Evolutionary conservation across 2,888 invertebrate genomes (phyloP), one percentile per base, ranked within the genome.

Genomic region (Griposia aprilina): DNA sequence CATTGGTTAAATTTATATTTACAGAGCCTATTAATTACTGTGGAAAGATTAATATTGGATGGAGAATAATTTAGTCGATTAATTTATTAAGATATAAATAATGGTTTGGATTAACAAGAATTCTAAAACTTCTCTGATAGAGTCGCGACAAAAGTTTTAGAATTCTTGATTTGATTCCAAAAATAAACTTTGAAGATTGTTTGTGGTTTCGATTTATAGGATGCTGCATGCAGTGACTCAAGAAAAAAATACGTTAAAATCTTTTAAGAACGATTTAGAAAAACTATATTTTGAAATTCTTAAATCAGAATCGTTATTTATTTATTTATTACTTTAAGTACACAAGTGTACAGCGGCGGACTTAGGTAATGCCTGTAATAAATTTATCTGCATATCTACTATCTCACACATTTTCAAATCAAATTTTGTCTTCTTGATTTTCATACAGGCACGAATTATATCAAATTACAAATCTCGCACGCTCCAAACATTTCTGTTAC

Each of bases 1-100:
- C 88, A 90, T 90, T 86, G 82, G 79, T 88, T 79, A 78, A 90
- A 90, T 92, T 90, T 91, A 90, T 91, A 91, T 93, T 91, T 91
- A 92, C 90, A 88, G 84, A 82, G 74, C 87, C 88, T 87, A 93
- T 93, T 93, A 93, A 93, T 94, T 92, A 91, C 85, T 88, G 52
- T 41, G 83, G 83, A 81, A 88, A 90, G 90, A 92, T 93, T 92
- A 92, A 91, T 91, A 90, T 77, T 78, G 80, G 80, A 74, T 78
- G 72, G 57, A 85, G 85, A 88, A 89, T 90, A 87, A 90, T 80
- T 81, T 78, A 78, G 74, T 81, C 83, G 87, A 90, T 91, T 90
- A 90, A 90, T 92, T 89, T 90, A 87, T 85, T 75, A 75, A 81
- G 82, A 87, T 88, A 88, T 87, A 89, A 90, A 80, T 86, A 85